These are phyloP conservation scores for Cydia strobilella DNA, from an alignment of 1,140 invertebrate species.

Conservation along the genomic window DNA sequence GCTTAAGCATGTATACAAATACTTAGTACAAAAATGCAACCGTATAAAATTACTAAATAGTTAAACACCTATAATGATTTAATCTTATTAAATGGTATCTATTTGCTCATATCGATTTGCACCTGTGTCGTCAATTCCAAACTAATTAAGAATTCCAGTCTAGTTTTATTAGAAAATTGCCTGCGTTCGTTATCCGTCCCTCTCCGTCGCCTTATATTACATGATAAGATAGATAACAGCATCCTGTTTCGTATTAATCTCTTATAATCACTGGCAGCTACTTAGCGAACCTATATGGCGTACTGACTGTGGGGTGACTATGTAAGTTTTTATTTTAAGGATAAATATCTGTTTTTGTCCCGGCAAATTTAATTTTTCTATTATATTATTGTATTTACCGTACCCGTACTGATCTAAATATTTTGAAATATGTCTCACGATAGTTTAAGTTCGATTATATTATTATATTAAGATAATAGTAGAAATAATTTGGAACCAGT, in stretches of 20 bases:
- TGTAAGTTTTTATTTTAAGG: not conserved
- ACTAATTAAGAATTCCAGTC: constrained; percentile 3
- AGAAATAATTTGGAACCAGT: no score
- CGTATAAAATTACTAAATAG: not conserved
- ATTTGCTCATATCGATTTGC: not conserved
- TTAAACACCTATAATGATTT: no score
- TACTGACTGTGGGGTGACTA: constrained; percentile 1
- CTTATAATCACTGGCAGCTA: constrained; percentile 24
- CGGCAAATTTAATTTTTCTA: no score
- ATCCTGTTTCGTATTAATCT: constrained; percentile 25
- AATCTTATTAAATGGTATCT: not conserved
- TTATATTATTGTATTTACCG: no score
- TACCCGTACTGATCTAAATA: no score
- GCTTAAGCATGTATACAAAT: no score
- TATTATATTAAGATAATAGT: no score
- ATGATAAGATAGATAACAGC: constrained; percentile 24
- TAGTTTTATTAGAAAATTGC: constrained; percentile 12
- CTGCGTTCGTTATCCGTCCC: not conserved
- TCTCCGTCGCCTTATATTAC: constrained; percentile 9
- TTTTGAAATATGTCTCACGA: no score
- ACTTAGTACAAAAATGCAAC: not conserved
- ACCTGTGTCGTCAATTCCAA: not conserved
- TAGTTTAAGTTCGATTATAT: no score
- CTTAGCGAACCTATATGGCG: constrained; percentile 3
- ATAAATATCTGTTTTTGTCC: not conserved